Conservation (phyloP, 1,140 invertebrate species). For the Drosophila saltans region DNA sequence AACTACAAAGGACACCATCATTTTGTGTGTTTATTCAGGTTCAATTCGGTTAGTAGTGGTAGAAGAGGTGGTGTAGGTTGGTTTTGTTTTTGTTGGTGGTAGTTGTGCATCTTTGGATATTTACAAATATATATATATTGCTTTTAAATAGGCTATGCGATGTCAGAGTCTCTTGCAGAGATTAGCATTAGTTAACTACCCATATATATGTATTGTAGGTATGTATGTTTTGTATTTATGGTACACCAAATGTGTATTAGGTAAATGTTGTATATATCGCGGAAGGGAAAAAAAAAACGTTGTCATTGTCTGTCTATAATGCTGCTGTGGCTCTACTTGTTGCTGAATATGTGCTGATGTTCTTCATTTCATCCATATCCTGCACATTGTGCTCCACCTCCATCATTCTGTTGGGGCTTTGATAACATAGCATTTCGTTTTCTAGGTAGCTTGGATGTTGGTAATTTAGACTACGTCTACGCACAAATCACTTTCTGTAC, state of each 20-base stretch:
- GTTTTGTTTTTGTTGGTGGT: neutral
- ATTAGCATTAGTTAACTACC: conserved; percentile 4
- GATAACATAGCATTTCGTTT: conserved; percentile 44
- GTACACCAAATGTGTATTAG: conserved; percentile 44
- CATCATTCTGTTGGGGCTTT: conserved; percentile 20
- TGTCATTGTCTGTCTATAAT: conserved; percentile 18
- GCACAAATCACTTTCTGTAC: conserved; percentile 73
- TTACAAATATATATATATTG: conserved; percentile 54
- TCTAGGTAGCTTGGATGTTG: conserved; percentile 53
- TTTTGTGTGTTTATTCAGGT: neutral
- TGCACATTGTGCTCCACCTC: neutral
- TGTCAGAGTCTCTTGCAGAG: neutral
- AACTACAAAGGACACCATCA: neutral
- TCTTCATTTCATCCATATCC: neutral
- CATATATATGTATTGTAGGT: neutral
- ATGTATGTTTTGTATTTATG: conserved; percentile 26
- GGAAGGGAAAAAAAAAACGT: neutral
- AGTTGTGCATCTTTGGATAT: conserved; percentile 43
- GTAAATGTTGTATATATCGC: neutral
- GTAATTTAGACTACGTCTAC: conserved; percentile 75
- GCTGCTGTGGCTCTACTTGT: conserved; percentile 8
- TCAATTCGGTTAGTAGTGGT: conserved; percentile 4
- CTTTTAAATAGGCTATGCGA: conserved; percentile 44
- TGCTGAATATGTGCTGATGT: conserved; percentile 26
- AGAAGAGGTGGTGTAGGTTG: conserved; percentile 7